Base-by-base conservation (phyloP, 2,113 vertebrate genomes). In the Periophthalmodon schlosseri region DNA sequence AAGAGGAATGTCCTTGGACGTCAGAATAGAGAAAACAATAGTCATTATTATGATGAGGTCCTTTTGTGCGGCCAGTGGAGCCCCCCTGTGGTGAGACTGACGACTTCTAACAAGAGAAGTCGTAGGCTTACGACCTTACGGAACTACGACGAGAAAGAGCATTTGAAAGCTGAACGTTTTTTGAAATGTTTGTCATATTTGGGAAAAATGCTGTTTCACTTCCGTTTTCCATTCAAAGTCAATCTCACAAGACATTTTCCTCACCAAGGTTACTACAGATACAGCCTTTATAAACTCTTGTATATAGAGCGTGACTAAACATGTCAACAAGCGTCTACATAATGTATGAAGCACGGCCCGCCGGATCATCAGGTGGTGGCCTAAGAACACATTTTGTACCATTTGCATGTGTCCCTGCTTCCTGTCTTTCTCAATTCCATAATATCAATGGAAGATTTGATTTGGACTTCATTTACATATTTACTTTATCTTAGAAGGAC, bases 11-110 rank as follows among this genome's bases (percentile, higher is more conserved):
- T 84, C 76, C 70, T 86, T 87, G 74, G 78, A 78, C 77, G 82
- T 80, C 60, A 56, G 66, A 73, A 75, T 49, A 83, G 77, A 28
- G 77, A 83, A 88, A 88, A 91, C 89, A 87, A 79, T 84, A 77
- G 78, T 57, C 18, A 81, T 72, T 82, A 28, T 28, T 28, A 85
- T 90, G 86, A 92, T 87, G 76, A 88, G 77, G 73, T 70, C 76
- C 72, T 56, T 68, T 24, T 71, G 78, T 81, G 83, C 80, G 73
- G 64, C 81, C 46, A 61, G 58, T 76, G 81, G 58, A 72, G 76
- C 67, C 82, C 70, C 57, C 83, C 83, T 74, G 78, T 72, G 67
- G 82, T 81, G 87, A 73, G 69, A 54, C 72, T 80, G 75, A 88
- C 88, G 72, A 84, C 84, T 87, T 69, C 70, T 11, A 78, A 64